Evolutionary conservation across 2,113 vertebrate species (phyloP), one percentile per base, ranked within the genome.

Genomic region (Neodontobutis hainanensis): DNA sequence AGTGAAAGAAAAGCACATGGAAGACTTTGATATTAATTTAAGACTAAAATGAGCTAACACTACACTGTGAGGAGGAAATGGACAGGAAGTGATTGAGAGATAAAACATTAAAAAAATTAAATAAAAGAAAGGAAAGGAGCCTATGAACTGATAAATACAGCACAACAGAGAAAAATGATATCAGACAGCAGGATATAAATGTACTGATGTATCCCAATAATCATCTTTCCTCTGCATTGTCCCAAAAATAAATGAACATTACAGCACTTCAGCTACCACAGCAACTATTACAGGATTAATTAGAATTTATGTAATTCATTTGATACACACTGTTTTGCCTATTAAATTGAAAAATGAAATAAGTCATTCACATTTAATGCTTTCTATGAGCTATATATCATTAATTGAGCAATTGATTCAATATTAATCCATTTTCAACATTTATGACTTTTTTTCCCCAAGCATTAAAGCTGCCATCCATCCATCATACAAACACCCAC

Each of bases 11-110:
- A 75, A 68, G 77, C 68, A 82, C 57, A 83, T 57, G 66, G 62
- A 77, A 76, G 61, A 81, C 52, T 62, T 35, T 64, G 77, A 86
- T 81, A 80, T 91, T 85, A 88, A 88, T 70, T 78, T 72, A 78
- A 67, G 60, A 74, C 83, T 85, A 87, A 72, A 91, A 91, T 78
- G 84, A 92, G 80, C 80, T 89, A 87, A 89, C 86, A 70, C 86
- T 89, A 74, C 85, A 90, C 90, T 87, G 87, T 89, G 85, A 88
- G 65, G 52, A 71, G 84, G 78, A 73, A 71, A 84, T 85, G 87
- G 72, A 79, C 68, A 72, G 81, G 72, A 74, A 69, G 61, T 83
- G 85, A 89, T 65, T 12, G 45, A 79, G 75, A 90, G 73, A 87
- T 80, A 83, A 75, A 81, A 84, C 36, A 74, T 83, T 80, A 78